These are phyloP conservation scores for Pteropus rufus DNA, from an alignment of 2,797 vertebrate genomes.

Conservation along the genomic window DNA sequence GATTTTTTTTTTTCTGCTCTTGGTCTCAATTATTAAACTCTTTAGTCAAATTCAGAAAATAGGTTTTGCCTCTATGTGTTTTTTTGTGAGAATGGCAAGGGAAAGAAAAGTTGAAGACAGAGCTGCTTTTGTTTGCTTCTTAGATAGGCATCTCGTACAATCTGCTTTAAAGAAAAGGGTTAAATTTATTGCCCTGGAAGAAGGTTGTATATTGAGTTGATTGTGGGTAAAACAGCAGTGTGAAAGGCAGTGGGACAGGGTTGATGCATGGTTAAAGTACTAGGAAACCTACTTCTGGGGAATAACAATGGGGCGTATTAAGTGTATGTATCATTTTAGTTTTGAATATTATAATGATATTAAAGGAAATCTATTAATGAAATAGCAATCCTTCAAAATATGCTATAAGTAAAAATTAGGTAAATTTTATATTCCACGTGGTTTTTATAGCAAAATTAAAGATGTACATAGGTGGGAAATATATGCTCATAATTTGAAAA, in stretches of 20 bases:
- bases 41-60: background rate
- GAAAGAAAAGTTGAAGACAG: background rate
- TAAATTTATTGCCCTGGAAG: background rate
- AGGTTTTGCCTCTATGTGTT: background rate
- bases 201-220: background rate
- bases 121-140: background rate
- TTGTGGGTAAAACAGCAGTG: background rate
- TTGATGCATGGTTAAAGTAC: background rate
- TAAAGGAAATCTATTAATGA: background rate
- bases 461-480: background rate
- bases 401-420: background rate
- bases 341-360: background rate
- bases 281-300: background rate
- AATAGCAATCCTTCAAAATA: background rate
- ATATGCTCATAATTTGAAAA: background rate
- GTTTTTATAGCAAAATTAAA: background rate
- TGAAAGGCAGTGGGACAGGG: background rate
- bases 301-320: background rate
- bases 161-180: background rate
- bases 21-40: background rate
- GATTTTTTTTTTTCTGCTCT: background rate
- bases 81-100: background rate
- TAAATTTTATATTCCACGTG: background rate
- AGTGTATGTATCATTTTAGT: background rate
- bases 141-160: background rate